Conservation (phyloP, 2,113 vertebrate genomes). For the Hippocampus comes region DNA sequence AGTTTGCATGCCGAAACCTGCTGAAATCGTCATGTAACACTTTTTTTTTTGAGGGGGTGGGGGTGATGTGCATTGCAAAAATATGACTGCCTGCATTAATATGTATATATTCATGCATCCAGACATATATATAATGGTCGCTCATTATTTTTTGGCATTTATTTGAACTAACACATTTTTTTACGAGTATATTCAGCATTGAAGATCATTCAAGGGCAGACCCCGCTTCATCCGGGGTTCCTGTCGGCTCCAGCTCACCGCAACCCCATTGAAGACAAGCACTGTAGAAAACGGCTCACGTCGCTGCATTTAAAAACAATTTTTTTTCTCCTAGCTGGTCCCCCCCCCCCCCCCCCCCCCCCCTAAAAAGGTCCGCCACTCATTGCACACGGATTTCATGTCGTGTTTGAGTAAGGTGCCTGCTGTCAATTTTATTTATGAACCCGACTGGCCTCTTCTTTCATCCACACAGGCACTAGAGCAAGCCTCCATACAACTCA, state of each 20-base stretch:
- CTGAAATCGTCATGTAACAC: background rate
- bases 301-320: conserved; percentile 38
- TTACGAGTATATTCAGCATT: too few relatives aligned
- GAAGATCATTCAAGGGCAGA: too few relatives aligned
- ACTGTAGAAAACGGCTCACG: too few relatives aligned
- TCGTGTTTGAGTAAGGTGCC: conserved; percentile 68
- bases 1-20: conserved; percentile 2
- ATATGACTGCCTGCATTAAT: background rate
- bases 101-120: too few relatives aligned
- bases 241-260: too few relatives aligned
- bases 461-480: conserved; percentile 57
- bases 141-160: too few relatives aligned
- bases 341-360: too few relatives aligned
- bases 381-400: conserved; percentile 67
- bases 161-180: too few relatives aligned
- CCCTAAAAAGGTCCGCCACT: conserved; percentile 49
- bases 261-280: too few relatives aligned
- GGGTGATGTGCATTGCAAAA: background rate
- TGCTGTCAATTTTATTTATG: conserved; percentile 77
- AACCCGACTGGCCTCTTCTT: conserved; percentile 63
- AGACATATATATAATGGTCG: too few relatives aligned
- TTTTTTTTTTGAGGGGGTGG: background rate
- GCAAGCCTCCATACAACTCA: conserved; percentile 26
- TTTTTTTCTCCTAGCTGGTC: conserved; percentile 57
- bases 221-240: too few relatives aligned